Conservation (phyloP, 2,113 vertebrate genomes). For the Heteronetta atricapilla region DNA sequence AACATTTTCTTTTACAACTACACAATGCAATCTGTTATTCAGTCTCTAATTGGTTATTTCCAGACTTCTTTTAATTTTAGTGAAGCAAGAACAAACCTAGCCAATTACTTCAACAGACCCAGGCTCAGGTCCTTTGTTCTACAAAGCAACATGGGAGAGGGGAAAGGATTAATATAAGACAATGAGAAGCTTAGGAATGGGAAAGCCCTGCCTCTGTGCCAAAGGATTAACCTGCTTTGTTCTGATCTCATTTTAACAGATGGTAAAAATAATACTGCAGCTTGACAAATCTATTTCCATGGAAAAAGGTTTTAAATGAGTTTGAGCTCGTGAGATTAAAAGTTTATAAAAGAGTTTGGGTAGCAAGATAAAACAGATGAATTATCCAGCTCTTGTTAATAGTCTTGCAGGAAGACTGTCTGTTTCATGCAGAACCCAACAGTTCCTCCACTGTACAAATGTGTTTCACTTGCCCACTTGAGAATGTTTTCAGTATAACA, state of each 20-base stretch:
- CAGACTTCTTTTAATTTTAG: constrained; percentile 1
- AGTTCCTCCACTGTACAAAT: background rate
- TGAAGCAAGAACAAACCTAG: background rate
- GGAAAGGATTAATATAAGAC: constrained; percentile 48
- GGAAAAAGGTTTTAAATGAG: background rate
- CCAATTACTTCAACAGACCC: constrained; percentile 1
- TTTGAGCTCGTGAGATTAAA: background rate
- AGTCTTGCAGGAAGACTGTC: background rate
- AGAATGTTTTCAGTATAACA: background rate
- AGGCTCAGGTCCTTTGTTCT: background rate
- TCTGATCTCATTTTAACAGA: constrained; percentile 43
- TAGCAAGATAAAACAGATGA: background rate
- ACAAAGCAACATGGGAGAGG: background rate
- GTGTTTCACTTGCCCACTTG: background rate
- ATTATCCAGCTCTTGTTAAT: background rate
- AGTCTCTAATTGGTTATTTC: background rate
- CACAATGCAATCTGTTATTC: background rate
- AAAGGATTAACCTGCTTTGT: constrained; percentile 45
- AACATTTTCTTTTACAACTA: background rate
- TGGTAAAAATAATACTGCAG: constrained; percentile 47
- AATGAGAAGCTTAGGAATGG: constrained; percentile 14
- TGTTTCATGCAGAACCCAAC: background rate
- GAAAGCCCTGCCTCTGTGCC: background rate
- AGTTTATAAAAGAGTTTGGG: background rate
- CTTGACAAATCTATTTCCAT: constrained; percentile 31